Base-by-base conservation (phyloP, 2,797 vertebrate species). In the Gymnocypris eckloni region DNA sequence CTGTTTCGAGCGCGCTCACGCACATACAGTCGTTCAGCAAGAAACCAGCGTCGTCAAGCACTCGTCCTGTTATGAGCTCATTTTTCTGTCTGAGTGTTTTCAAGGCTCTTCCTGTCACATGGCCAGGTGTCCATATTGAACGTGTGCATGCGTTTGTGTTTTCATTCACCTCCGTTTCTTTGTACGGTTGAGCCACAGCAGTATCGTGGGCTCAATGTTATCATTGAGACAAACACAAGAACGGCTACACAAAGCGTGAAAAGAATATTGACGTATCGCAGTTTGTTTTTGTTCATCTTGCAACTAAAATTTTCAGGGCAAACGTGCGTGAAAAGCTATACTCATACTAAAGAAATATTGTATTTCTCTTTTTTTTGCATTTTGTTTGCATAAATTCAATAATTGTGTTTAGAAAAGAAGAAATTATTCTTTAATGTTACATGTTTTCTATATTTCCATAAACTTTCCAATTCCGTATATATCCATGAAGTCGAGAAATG, bases 41-140 rank as follows among this genome's bases (percentile, higher is more conserved):
- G 56, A 78, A 41, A 76, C 39, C 25, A 71, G 80, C 67, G 22
- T 56, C 22, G 52, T 71, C 66, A 37, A 73, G 25, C 8, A 9
- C 45, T 41, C 10, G 54, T 79, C 77, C 84, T 54, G 56, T 86
- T 79, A 81, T 81, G 78, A 86, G 85, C 71, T 56, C 48, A 76
- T 86, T 81, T 86, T 81, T 80, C 77, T 81, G 83, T 84, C 75
- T 79, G 73, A 78, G 33, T 9, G 22, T 75, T 81, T 33, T 86
- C 79, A 86, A 81, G 85, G 79, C 77, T 79, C 71, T 86, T 86
- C 84, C 78, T 81, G 84, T 86, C 84, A 85, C 84, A 80, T 85
- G 84, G 77, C 69, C 41, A 72, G 50, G 69, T 82, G 81, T 82
- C 79, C 64, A 81, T 81, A 61, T 73, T 76, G 56, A 28, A 76